Percentiles rank a stretch among this genome's conserved stretches.
phyloP scores from a whole-genome alignment of 2,797 vertebrate genomes.

The Garrulus glandarius region DNA sequence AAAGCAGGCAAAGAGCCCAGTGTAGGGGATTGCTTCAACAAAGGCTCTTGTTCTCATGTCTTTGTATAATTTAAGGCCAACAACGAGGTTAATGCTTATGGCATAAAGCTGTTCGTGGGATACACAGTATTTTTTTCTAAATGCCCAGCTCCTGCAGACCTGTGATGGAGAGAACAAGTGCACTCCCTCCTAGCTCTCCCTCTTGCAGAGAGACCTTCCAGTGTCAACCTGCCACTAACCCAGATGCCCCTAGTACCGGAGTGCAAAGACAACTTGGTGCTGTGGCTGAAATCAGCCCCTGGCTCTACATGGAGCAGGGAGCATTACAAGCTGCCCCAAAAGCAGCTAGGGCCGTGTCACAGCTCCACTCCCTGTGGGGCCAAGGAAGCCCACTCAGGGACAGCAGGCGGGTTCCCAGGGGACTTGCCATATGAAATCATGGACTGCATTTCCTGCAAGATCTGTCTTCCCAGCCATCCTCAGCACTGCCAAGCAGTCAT shows the following conservation, averaged over 20 bases:
- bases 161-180: neutral
- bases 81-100: neutral
- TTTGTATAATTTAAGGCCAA: neutral
- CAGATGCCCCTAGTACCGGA: neutral
- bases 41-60: neutral
- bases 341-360: neutral
- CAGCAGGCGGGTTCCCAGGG: neutral
- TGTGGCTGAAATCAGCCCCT: neutral
- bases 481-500: accelerated
- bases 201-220: neutral
- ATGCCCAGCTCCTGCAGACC: neutral
- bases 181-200: neutral
- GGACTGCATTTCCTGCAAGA: neutral
- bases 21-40: neutral
- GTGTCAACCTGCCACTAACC: neutral
- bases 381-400: neutral
- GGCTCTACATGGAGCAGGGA: neutral
- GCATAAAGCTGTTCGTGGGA: neutral
- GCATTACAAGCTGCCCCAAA: accelerated
- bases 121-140: neutral
- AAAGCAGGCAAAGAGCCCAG: neutral
- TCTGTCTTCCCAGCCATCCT: neutral
- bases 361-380: neutral
- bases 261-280: neutral
- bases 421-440: accelerated